Evolutionary conservation across 1,140 invertebrate genomes (phyloP).

Genomic region (Elysia chlorotica): DNA sequence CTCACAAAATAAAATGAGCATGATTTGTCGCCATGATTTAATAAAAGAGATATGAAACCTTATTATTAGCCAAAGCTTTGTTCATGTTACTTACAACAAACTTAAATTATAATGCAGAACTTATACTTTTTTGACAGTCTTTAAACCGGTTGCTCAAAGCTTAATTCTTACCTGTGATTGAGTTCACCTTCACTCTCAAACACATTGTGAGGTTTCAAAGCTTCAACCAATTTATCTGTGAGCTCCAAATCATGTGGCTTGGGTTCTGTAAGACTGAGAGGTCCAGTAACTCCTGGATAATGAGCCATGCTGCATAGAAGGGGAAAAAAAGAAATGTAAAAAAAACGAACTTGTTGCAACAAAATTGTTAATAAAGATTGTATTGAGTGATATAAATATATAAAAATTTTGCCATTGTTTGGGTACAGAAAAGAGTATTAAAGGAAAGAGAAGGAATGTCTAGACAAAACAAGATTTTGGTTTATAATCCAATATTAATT

Average conservation of each 20-base stretch:
- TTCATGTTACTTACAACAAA: too few species aligned
- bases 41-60: too few species aligned
- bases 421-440: background rate
- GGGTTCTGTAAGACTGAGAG: slow-evolving; percentile 86
- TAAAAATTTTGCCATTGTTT: too few species aligned
- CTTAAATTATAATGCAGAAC: too few species aligned
- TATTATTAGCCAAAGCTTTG: too few species aligned
- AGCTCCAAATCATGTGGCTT: slow-evolving; percentile 82
- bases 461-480: background rate
- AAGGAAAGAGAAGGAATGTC: background rate
- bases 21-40: too few species aligned
- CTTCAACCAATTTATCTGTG: slow-evolving; percentile 82
- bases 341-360: too few species aligned
- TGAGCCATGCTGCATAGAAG: slow-evolving; percentile 32
- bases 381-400: background rate
- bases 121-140: too few species aligned
- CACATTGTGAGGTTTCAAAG: slow-evolving; percentile 84
- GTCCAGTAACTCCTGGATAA: slow-evolving; percentile 83
- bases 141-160: too few species aligned
- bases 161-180: slow-evolving; percentile 73
- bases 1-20: too few species aligned
- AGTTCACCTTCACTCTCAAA: slow-evolving; percentile 91
- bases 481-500: too few species aligned
- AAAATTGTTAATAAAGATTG: background rate
- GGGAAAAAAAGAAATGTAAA: too few species aligned